phyloP scores from a whole-genome alignment of 2,888 invertebrate species.

The Brachyopa scutellaris region DNA sequence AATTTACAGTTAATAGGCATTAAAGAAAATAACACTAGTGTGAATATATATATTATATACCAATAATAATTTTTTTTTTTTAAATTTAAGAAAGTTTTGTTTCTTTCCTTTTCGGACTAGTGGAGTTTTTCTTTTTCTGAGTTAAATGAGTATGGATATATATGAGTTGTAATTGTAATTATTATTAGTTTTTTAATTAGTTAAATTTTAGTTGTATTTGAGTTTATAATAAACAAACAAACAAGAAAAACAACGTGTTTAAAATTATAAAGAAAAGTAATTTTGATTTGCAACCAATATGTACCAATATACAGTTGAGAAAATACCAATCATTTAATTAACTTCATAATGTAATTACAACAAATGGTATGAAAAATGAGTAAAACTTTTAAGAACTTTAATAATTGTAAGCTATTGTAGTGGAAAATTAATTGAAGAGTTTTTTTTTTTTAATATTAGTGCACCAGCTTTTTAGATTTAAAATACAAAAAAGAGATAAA shows the following conservation, averaged over 20 bases:
- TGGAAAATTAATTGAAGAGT: conserved; percentile 60
- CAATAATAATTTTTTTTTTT: conserved; percentile 27
- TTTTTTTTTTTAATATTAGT: conserved; percentile 67
- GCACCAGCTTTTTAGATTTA: conserved; percentile 71
- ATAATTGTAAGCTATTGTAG: conserved; percentile 69
- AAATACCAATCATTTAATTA: conserved; percentile 70
- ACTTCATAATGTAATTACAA: conserved; percentile 55
- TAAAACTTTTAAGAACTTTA: conserved; percentile 58
- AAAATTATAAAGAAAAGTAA: conserved; percentile 59
- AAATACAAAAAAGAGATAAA: conserved; percentile 65
- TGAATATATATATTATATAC: conserved; percentile 46
- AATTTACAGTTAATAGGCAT: conserved; percentile 8
- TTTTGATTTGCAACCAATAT: conserved; percentile 66
- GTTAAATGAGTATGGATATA: conserved; percentile 63
- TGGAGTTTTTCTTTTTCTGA: conserved; percentile 43
- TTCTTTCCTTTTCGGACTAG: conserved; percentile 58
- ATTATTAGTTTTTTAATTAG: conserved; percentile 74
- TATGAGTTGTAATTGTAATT: conserved; percentile 68
- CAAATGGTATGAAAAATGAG: conserved; percentile 18
- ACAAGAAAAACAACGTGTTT: conserved; percentile 61
- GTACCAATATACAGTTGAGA: conserved; percentile 64
- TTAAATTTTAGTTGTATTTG: conserved; percentile 73
- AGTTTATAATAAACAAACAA: conserved; percentile 58
- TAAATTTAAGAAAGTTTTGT: conserved; percentile 63
- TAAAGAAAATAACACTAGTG: conserved; percentile 29